A percentile compares a stretch with the other conserved stretches of the same genome.
Conservation (phyloP, 2,797 vertebrate species). For the Octomys mimax region DNA sequence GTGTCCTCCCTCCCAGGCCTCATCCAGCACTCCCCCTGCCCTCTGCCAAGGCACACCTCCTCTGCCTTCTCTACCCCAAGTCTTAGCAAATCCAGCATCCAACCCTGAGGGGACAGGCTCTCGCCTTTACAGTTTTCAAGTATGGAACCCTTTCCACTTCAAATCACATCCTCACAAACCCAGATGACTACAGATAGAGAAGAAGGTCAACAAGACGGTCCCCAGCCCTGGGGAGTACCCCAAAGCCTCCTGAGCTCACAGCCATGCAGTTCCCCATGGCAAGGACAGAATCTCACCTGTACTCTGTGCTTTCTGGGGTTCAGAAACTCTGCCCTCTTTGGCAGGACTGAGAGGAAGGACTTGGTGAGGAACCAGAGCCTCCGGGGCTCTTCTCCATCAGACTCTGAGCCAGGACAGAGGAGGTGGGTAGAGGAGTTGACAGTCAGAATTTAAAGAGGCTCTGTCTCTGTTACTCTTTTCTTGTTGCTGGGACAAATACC, state of each 20-base stretch:
- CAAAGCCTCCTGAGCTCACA: not conserved
- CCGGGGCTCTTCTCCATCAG: not conserved
- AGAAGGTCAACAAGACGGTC: not conserved
- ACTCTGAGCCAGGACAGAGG: not conserved
- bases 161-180: not conserved
- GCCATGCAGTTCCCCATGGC: not conserved
- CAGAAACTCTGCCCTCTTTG: not conserved
- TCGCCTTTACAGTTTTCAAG: not conserved
- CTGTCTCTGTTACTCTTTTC: no score
- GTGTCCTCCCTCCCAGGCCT: not conserved
- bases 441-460: not conserved
- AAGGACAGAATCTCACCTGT: not conserved
- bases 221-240: not conserved
- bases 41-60: not conserved
- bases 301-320: not conserved
- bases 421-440: not conserved
- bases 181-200: not conserved
- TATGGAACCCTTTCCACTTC: not conserved
- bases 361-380: not conserved
- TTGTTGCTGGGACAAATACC: no score
- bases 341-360: not conserved
- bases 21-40: rapidly evolving
- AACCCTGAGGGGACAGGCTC: not conserved
- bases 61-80: not conserved
- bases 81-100: not conserved